Base-by-base conservation (phyloP, 2,888 invertebrate genomes). In the Mythimna lalbum region DNA sequence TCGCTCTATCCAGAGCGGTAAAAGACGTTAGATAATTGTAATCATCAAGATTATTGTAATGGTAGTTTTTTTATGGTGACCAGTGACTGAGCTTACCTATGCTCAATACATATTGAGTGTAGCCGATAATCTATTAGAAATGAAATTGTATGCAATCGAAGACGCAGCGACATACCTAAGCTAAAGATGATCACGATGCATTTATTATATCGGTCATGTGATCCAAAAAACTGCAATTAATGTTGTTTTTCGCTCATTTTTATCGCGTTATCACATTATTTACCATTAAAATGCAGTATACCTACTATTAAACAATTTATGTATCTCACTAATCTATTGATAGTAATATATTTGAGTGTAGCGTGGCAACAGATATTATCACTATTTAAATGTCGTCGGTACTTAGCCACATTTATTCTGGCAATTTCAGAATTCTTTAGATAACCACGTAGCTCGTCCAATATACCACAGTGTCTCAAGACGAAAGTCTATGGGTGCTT, bases 241-340 rank as follows among this genome's bases (percentile, higher is more conserved):
- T 27, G 49, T 49, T 31, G 14, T 31, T 39, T 67, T 63, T 50
- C 50, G 9, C 21, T n/a, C n/a, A 49, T 21, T 67, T 67, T 43
- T 67, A 66, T 66, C 67, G 19, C 66, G 14, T 43, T 68, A 68
- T 53, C 31, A 23, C 9, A 31, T 52, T 31, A 67, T 52, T 66
- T 52, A 31, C 19, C 52, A 39, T 67, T 39, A 52, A 31, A 66
- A 52, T 52, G 39, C 52, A 66, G 31, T 67, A 67, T 23, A 66
- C 14, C 66, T 31, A 66, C 9, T 31, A 67, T 52, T 52, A 66
- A 67, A 66, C 52, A 67, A 14, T 39, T 39, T n/a, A n/a, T 31
- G 39, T 66, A 67, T 39, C 43, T n/a, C 31, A n/a, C 14, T 68
- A 36, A 68, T 68, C 53, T 55, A 12, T 33, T 47, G 68, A 68